Percentiles rank a stretch among this genome's conserved stretches.
Conservation (phyloP, 1,140 invertebrate species). For the Papilio polyxenes region DNA sequence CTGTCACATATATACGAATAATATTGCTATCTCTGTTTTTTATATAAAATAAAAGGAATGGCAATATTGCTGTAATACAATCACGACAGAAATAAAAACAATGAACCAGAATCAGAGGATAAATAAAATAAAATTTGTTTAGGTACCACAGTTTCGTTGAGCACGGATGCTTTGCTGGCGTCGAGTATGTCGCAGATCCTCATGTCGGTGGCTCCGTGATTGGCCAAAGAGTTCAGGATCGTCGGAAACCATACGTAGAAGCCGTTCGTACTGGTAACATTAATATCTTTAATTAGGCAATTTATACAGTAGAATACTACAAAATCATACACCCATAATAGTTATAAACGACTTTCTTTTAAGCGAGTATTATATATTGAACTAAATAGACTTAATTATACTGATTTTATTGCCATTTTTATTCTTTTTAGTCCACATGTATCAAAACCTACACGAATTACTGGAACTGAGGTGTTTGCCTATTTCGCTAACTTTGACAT, state of each 20-base stretch:
- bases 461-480: too few species aligned
- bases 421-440: too few species aligned
- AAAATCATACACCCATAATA: too few species aligned
- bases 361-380: too few species aligned
- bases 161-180: conserved; percentile 44
- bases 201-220: conserved; percentile 60
- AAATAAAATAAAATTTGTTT: conserved; percentile 10
- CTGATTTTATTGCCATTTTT: too few species aligned
- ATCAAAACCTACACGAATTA: too few species aligned
- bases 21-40: not conserved
- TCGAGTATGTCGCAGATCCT: conserved; percentile 69
- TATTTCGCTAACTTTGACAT: too few species aligned
- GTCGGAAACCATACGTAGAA: conserved; percentile 81
- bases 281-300: conserved; percentile 5
- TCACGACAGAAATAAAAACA: not conserved
- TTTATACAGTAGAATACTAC: not conserved
- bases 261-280: conserved; percentile 74
- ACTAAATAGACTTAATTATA: too few species aligned
- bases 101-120: not conserved
- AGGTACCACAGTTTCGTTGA: conserved; percentile 58
- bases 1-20: not conserved
- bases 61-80: too few species aligned
- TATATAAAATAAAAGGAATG: not conserved
- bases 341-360: too few species aligned
- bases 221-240: conserved; percentile 76